Percentiles rank a stretch among this genome's conserved stretches.
Conservation (phyloP, 2,888 invertebrate species). For the Troglohyphantes excavatus region DNA sequence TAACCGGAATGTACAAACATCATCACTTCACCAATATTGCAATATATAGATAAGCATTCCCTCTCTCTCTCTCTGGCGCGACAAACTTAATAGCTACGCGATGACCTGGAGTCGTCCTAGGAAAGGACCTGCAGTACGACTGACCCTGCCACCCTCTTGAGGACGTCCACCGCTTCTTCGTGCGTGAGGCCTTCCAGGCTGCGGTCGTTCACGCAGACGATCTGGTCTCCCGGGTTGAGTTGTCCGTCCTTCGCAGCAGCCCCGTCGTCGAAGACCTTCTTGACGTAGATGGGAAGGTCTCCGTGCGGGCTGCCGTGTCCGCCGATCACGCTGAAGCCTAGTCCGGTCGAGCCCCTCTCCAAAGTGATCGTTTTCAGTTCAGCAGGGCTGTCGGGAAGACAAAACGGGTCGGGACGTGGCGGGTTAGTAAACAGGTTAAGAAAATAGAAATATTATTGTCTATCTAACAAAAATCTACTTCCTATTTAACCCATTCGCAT, state of each 20-base stretch:
- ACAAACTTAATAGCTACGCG: background rate
- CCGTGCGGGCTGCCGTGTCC: conserved; percentile 93
- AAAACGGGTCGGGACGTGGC: background rate
- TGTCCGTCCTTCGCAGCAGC: conserved; percentile 95
- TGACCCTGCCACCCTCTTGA: conserved; percentile 84
- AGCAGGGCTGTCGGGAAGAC: conserved; percentile 50
- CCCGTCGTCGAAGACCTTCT: conserved; percentile 96
- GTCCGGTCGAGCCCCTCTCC: conserved; percentile 85
- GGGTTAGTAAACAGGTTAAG: background rate
- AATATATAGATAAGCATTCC: background rate
- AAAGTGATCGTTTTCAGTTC: conserved; percentile 83
- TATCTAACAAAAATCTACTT: no score
- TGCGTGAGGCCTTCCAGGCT: conserved; percentile 79
- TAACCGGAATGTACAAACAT: conserved; percentile 71
- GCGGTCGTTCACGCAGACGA: conserved; percentile 86
- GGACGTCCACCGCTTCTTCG: conserved; percentile 83
- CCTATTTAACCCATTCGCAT: no score
- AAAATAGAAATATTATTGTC: no score
- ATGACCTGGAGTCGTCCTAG: no score
- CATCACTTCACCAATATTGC: background rate
- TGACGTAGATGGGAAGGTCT: conserved; percentile 90
- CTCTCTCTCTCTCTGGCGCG: background rate
- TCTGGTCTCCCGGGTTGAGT: conserved; percentile 94
- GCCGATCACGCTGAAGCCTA: conserved; percentile 94
- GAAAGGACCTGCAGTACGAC: conserved; percentile 84